Percentiles rank a stretch among this genome's conserved stretches.
Conservation (phyloP, 2,888 invertebrate species). For the Germaria angustata region DNA sequence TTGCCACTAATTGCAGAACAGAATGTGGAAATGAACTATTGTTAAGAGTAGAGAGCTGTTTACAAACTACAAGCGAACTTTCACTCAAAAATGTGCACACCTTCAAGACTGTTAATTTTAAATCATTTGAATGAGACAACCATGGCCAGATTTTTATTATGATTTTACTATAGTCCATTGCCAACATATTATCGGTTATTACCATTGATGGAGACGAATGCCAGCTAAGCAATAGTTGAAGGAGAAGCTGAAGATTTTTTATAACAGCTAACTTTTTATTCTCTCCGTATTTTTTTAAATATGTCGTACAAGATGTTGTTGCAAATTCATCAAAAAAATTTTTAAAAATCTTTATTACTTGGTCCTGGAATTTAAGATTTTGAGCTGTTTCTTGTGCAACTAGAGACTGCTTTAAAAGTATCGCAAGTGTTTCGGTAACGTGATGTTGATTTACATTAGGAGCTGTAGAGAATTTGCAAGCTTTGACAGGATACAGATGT, state of each 20-base stretch:
- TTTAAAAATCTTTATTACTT: constrained; percentile 72
- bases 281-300: constrained; percentile 75
- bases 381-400: constrained; percentile 71
- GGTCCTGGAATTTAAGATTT: constrained; percentile 70
- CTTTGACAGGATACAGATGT: constrained; percentile 69
- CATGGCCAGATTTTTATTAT: constrained; percentile 77
- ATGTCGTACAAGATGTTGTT: constrained; percentile 72
- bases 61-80: constrained; percentile 77
- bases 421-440: constrained; percentile 73
- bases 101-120: constrained; percentile 72
- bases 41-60: constrained; percentile 72
- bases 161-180: constrained; percentile 69
- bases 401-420: constrained; percentile 74
- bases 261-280: constrained; percentile 74
- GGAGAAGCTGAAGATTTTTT: constrained; percentile 72
- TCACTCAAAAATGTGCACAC: constrained; percentile 75
- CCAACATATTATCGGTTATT: constrained; percentile 72
- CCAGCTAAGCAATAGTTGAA: constrained; percentile 76
- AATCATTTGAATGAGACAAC: constrained; percentile 74
- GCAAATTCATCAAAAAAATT: constrained; percentile 71
- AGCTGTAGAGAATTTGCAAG: constrained; percentile 70
- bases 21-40: constrained; percentile 72
- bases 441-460: constrained; percentile 70
- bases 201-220: constrained; percentile 71
- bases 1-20: constrained; percentile 74